Percentiles rank a stretch among this genome's conserved stretches.
Conservation (phyloP, 2,888 invertebrate genomes). For the Conus canariensis region DNA sequence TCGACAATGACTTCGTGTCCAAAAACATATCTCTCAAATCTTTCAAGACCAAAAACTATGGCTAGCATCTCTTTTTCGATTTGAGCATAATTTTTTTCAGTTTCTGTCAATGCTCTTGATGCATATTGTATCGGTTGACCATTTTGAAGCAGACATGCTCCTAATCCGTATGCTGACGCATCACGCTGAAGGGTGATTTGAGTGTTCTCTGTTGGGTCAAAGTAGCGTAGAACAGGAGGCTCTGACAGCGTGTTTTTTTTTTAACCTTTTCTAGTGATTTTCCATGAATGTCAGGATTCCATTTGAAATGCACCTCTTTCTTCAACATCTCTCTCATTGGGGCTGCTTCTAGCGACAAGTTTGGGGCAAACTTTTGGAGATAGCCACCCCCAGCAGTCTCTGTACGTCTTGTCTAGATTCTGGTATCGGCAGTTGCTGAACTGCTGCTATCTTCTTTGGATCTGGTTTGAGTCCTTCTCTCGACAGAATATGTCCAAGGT, state of each 20-base stretch:
- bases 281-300: background rate
- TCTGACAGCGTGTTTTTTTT: background rate
- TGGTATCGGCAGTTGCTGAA: background rate
- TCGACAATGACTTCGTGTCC: background rate
- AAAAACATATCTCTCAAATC: constrained; percentile 27
- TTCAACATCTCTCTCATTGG: constrained; percentile 16
- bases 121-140: constrained; percentile 30
- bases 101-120: constrained; percentile 32
- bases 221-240: background rate
- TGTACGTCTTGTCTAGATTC: background rate
- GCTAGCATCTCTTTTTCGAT: constrained; percentile 41
- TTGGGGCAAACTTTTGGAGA: background rate
- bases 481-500: background rate
- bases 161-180: constrained; percentile 5
- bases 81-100: constrained; percentile 27
- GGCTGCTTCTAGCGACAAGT: constrained; percentile 16
- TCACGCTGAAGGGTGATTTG: constrained; percentile 10
- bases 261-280: background rate
- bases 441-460: constrained; percentile 7
- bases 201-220: background rate
- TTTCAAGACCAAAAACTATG: constrained; percentile 21
- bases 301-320: constrained; percentile 9
- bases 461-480: constrained; percentile 21
- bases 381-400: background rate
- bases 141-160: constrained; percentile 5